Percentiles rank a stretch among this genome's conserved stretches.
phyloP scores from a whole-genome alignment of 2,797 vertebrate genomes.

The Poeciliopsis gracilis region DNA sequence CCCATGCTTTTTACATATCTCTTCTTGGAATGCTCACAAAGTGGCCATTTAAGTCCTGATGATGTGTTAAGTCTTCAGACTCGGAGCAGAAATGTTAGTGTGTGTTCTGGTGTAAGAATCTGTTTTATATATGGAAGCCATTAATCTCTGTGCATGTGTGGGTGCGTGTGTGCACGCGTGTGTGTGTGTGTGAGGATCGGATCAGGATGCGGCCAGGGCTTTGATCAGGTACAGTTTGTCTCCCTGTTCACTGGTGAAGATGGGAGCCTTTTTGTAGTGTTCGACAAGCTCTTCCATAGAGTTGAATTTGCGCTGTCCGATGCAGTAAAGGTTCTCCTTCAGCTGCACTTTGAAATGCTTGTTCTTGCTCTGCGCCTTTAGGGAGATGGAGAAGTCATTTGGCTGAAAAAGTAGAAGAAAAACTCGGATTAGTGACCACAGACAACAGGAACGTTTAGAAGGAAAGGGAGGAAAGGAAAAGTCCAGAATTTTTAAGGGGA shows the following conservation, averaged over 20 bases:
- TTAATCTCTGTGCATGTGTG: slow-evolving; percentile 26
- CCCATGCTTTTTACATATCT: slow-evolving; percentile 54
- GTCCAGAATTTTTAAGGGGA: neutral
- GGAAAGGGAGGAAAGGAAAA: neutral
- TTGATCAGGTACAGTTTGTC: slow-evolving; percentile 95
- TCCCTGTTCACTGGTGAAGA: slow-evolving; percentile 94
- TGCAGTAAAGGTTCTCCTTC: slow-evolving; percentile 92
- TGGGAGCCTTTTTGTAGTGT: slow-evolving; percentile 96
- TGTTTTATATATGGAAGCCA: slow-evolving; percentile 49
- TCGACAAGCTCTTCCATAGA: slow-evolving; percentile 95
- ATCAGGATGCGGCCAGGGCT: slow-evolving; percentile 88
- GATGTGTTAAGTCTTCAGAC: slow-evolving; percentile 72
- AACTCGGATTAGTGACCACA: neutral
- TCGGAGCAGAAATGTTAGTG: slow-evolving; percentile 72
- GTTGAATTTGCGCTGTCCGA: slow-evolving; percentile 93
- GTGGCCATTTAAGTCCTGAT: slow-evolving; percentile 67
- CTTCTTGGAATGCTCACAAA: slow-evolving; percentile 81
- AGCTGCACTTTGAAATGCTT: slow-evolving; percentile 96
- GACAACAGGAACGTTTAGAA: neutral
- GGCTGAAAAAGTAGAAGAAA: slow-evolving; percentile 74
- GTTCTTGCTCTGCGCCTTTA: slow-evolving; percentile 95
- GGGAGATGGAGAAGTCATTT: slow-evolving; percentile 93
- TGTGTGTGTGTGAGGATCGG: slow-evolving; percentile 33
- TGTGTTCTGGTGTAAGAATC: slow-evolving; percentile 64
- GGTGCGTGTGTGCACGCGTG: neutral